A percentile compares a stretch with the other conserved stretches of the same genome.
phyloP scores from a whole-genome alignment of 1,140 invertebrate genomes.

The Saccostrea glomerata region DNA sequence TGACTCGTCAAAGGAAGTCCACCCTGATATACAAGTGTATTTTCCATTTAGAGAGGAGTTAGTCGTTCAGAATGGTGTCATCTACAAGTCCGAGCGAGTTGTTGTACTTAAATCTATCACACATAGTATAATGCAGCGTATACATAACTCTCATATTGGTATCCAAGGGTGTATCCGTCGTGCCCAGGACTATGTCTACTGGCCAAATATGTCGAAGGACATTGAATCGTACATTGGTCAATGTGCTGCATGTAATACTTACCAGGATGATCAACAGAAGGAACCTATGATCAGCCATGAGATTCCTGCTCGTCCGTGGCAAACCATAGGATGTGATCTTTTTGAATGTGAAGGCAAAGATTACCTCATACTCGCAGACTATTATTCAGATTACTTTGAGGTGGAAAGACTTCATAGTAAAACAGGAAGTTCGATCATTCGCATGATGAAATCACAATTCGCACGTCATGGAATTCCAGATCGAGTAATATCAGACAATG shows the following conservation, averaged over 20 bases:
- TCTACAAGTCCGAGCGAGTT: too few relatives aligned
- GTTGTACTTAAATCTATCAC: too few relatives aligned
- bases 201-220: slow-evolving; percentile 61
- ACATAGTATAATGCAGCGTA: neutral
- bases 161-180: slow-evolving; percentile 57
- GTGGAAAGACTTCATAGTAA: neutral
- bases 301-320: slow-evolving; percentile 47
- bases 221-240: slow-evolving; percentile 53
- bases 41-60: too few relatives aligned
- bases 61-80: too few relatives aligned
- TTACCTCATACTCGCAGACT: slow-evolving; percentile 44
- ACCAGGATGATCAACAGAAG: slow-evolving; percentile 15
- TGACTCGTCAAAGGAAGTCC: too few relatives aligned
- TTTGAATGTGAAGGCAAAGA: slow-evolving; percentile 40
- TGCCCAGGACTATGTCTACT: slow-evolving; percentile 58
- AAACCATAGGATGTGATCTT: slow-evolving; percentile 42
- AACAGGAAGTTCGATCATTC: slow-evolving; percentile 21
- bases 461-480: slow-evolving; percentile 45
- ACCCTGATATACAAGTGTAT: too few relatives aligned
- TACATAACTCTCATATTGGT: slow-evolving; percentile 59
- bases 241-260: slow-evolving; percentile 55
- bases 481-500: slow-evolving; percentile 42
- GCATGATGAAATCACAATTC: slow-evolving; percentile 29
- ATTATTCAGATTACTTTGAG: slow-evolving; percentile 47
- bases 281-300: slow-evolving; percentile 39